Evolutionary conservation across 2,113 vertebrate species (phyloP).

Genomic region (Antennarius striatus): DNA sequence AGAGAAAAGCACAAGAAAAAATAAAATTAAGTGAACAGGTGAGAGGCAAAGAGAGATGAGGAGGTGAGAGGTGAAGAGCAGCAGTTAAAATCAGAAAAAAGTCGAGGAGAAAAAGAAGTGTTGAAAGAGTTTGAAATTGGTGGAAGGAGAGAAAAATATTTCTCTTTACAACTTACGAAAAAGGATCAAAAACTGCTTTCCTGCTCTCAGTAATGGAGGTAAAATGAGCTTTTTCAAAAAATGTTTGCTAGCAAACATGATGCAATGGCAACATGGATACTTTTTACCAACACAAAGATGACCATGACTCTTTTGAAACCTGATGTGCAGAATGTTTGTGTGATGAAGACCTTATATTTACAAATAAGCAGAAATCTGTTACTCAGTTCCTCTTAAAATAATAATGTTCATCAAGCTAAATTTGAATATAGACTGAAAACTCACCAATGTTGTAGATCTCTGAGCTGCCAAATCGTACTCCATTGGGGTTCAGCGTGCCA

Average conservation of each 20-base stretch:
- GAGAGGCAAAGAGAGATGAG: constrained; percentile 9
- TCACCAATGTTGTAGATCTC: constrained; percentile 98
- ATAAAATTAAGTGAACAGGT: constrained; percentile 5
- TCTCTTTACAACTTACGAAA: neutral
- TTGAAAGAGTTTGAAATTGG: neutral
- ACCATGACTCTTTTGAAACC: too few relatives aligned
- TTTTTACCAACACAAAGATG: too few relatives aligned
- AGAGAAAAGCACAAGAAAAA: constrained; percentile 3
- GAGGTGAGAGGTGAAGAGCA: constrained; percentile 9
- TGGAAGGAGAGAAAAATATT: neutral
- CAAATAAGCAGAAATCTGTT: too few relatives aligned
- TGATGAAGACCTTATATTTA: too few relatives aligned
- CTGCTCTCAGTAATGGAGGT: neutral
- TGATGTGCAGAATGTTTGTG: too few relatives aligned
- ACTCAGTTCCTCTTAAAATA: too few relatives aligned
- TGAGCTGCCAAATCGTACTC: constrained; percentile 95
- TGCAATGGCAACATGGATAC: too few relatives aligned
- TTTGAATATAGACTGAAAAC: constrained; percentile 19
- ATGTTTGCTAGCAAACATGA: too few relatives aligned
- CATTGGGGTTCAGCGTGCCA: constrained; percentile 95
- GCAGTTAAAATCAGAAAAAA: constrained; percentile 9
- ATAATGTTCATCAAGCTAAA: too few relatives aligned
- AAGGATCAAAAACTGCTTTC: neutral
- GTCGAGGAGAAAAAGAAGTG: neutral
- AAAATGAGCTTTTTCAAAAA: neutral